phyloP scores from a whole-genome alignment of 2,888 invertebrate genomes.

The Lepidonotus clava region DNA sequence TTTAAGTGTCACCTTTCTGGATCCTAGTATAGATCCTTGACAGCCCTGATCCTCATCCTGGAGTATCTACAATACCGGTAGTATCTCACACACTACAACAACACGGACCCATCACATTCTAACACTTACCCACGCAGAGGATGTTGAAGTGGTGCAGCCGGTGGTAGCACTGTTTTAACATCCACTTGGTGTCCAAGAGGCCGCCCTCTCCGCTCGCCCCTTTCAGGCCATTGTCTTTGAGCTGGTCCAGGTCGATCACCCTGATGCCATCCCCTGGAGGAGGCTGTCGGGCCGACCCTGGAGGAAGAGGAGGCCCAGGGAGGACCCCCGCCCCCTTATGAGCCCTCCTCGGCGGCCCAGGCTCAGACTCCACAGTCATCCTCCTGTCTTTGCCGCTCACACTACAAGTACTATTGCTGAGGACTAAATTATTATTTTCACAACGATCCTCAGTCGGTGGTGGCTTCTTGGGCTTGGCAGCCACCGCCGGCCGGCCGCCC shows the following conservation, averaged over 20 bases:
- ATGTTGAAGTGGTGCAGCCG: constrained; percentile 62
- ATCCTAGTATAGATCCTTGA: no score
- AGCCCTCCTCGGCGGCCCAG: background rate
- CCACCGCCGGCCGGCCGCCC: background rate
- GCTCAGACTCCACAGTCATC: constrained; percentile 19
- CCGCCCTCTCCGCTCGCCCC: background rate
- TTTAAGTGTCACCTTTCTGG: no score
- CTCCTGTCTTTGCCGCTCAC: background rate
- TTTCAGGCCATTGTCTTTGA: background rate
- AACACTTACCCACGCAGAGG: constrained; percentile 63
- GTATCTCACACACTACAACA: no score
- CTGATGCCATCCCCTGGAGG: background rate
- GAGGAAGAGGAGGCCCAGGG: background rate
- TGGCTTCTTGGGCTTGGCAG: background rate
- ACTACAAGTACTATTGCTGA: background rate
- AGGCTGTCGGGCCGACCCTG: background rate
- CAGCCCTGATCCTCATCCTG: no score
- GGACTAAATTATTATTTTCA: background rate
- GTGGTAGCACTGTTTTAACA: constrained; percentile 57
- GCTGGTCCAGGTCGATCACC: constrained; percentile 38
- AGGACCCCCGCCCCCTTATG: background rate
- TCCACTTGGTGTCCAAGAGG: constrained; percentile 59
- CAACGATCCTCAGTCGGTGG: background rate
- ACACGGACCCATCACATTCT: no score
- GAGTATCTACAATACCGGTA: no score